Percentiles rank a stretch among this genome's conserved stretches.
Conservation (phyloP, 2,888 invertebrate species). For the Stenchaetothrips biformis region DNA sequence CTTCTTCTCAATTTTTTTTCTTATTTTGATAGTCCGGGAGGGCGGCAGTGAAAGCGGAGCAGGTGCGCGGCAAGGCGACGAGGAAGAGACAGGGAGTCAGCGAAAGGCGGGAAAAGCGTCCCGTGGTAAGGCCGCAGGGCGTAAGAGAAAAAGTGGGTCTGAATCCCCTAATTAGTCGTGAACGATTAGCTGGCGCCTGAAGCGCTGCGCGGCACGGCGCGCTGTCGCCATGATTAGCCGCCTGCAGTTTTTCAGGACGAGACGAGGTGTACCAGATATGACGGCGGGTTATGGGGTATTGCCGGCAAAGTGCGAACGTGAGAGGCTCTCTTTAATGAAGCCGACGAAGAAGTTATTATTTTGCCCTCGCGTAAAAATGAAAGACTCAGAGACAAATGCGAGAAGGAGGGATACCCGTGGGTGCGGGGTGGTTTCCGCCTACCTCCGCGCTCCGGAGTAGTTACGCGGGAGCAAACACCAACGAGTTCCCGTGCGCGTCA, state of each 20-base stretch:
- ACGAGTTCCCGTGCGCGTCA: background rate
- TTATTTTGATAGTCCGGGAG: too few species aligned
- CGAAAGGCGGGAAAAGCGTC: background rate
- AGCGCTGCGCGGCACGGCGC: background rate
- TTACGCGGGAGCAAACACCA: background rate
- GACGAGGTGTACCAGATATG: background rate
- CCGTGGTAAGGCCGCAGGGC: background rate
- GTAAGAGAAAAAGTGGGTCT: background rate
- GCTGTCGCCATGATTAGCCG: background rate
- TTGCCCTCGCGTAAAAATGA: background rate
- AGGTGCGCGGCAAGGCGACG: background rate
- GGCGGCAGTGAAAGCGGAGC: background rate
- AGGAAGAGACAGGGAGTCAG: background rate
- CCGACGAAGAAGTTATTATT: too few species aligned
- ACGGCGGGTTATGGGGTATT: too few species aligned
- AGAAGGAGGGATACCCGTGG: background rate
- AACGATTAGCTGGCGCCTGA: background rate
- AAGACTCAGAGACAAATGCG: background rate
- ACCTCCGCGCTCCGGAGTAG: too few species aligned
- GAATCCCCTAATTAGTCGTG: conserved; percentile 7
- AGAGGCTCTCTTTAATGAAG: background rate
- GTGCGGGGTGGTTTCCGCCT: too few species aligned
- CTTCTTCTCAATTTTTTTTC: too few species aligned
- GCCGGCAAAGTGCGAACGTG: background rate
- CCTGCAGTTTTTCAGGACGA: background rate